These are phyloP conservation scores for Drosophila aldrichi DNA, from an alignment of 2,888 invertebrate species.

Conservation along the genomic window DNA sequence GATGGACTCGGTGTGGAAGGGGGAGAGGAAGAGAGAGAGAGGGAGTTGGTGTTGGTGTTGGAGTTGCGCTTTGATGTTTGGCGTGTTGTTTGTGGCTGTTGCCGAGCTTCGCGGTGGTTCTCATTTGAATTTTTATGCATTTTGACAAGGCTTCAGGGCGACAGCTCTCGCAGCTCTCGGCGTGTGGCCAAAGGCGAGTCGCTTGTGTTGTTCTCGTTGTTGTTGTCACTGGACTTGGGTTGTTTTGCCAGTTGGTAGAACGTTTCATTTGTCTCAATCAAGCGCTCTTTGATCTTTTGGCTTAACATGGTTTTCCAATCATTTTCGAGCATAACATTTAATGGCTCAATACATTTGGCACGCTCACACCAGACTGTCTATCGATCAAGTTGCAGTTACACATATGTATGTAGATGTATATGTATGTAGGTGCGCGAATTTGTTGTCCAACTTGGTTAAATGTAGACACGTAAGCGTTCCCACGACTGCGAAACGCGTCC, in stretches of 20 bases:
- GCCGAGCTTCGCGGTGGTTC: conserved; percentile 33
- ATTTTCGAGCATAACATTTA: conserved; percentile 67
- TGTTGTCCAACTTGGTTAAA: not conserved
- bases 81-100: conserved; percentile 1
- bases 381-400: conserved; percentile 30
- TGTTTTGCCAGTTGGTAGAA: conserved; percentile 65
- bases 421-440: conserved; percentile 39
- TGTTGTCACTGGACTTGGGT: conserved; percentile 26
- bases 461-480: conserved; percentile 41
- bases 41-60: conserved; percentile 13
- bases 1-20: not conserved
- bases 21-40: not conserved
- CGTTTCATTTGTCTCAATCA: conserved; percentile 80
- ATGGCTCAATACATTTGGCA: conserved; percentile 66
- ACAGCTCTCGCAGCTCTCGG: conserved; percentile 49
- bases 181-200: conserved; percentile 64
- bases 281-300: conserved; percentile 57
- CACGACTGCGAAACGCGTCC: conserved; percentile 54
- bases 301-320: conserved; percentile 77
- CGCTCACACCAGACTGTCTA: conserved; percentile 18
- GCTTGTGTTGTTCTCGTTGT: conserved; percentile 1
- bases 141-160: conserved; percentile 65
- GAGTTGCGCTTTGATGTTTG: conserved; percentile 58
- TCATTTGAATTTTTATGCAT: conserved; percentile 81
- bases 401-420: not conserved